Conservation (phyloP, 1,140 invertebrate genomes). For the Drosophila erecta region DNA sequence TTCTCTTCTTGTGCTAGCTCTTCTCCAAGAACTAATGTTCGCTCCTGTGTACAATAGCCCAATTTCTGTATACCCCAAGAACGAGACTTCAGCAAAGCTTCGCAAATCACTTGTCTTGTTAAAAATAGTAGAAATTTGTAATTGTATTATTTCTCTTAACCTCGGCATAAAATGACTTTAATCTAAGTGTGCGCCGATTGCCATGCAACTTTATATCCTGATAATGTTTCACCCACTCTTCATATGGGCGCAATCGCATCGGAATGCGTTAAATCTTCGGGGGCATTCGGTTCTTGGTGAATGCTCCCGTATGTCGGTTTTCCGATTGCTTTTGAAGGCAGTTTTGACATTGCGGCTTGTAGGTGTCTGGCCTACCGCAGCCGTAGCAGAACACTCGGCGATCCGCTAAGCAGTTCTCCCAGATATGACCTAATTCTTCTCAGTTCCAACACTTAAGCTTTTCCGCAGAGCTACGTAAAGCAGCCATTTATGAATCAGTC, state of each 20-base stretch:
- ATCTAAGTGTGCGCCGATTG: background rate
- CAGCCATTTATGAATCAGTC: background rate
- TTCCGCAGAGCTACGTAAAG: background rate
- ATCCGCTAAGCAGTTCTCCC: background rate
- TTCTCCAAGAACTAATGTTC: no score
- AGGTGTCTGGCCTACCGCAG: background rate
- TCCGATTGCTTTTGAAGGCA: background rate
- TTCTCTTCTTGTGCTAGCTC: no score
- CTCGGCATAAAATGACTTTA: no score
- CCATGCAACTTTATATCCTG: background rate
- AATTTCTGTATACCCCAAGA: no score
- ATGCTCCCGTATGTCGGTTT: background rate
- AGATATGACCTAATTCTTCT: background rate
- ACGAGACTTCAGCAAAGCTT: no score
- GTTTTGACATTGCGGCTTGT: background rate
- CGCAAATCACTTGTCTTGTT: no score
- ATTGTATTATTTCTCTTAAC: no score
- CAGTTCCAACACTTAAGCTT: conserved; percentile 2
- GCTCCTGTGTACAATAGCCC: no score
- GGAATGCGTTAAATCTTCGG: no score
- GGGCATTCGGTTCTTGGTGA: background rate
- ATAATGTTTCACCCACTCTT: no score
- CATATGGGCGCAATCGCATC: no score
- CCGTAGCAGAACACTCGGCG: background rate
- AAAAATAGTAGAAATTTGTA: no score